phyloP scores from a whole-genome alignment of 2,888 invertebrate genomes.

The Agonopterix alstromeriana region DNA sequence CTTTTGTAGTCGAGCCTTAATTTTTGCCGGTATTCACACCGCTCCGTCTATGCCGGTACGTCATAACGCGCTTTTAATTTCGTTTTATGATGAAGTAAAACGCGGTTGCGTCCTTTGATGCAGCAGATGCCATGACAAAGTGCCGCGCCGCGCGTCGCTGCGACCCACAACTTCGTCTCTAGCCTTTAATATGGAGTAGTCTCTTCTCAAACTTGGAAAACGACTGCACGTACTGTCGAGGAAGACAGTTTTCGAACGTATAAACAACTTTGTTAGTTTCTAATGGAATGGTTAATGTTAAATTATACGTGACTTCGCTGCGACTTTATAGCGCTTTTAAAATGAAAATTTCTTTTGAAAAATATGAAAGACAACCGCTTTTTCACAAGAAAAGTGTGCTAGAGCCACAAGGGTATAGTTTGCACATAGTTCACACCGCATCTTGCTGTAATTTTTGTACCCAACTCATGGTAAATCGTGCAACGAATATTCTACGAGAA shows the following conservation, averaged over 20 bases:
- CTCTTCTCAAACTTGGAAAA: conserved; percentile 42
- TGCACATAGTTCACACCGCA: conserved; percentile 38
- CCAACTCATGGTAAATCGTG: conserved; percentile 20
- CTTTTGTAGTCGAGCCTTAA: too few relatives aligned
- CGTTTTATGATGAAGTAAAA: conserved; percentile 34
- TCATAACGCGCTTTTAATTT: conserved; percentile 22
- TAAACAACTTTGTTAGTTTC: conserved; percentile 48
- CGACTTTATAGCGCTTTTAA: conserved; percentile 14
- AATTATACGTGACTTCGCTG: conserved; percentile 28
- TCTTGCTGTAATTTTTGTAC: conserved; percentile 28
- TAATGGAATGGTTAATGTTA: conserved; percentile 41
- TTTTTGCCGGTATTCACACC: too few relatives aligned
- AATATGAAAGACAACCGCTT: conserved; percentile 11
- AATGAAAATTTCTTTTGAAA: conserved; percentile 12
- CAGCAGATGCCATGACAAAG: conserved; percentile 45
- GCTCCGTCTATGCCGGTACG: conserved; percentile 1
- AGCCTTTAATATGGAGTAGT: conserved; percentile 52
- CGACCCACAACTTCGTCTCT: conserved; percentile 41
- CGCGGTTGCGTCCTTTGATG: conserved; percentile 32
- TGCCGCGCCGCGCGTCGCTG: conserved; percentile 29
- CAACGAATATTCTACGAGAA: conserved; percentile 18
- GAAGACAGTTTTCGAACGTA: conserved; percentile 41
- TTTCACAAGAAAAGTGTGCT: conserved; percentile 21
- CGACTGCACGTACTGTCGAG: conserved; percentile 37
- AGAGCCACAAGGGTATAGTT: conserved; percentile 39